Evolutionary conservation across 2,797 vertebrate species (phyloP), one percentile per base, ranked within the genome.

Genomic region (Podarcis lilfordi): DNA sequence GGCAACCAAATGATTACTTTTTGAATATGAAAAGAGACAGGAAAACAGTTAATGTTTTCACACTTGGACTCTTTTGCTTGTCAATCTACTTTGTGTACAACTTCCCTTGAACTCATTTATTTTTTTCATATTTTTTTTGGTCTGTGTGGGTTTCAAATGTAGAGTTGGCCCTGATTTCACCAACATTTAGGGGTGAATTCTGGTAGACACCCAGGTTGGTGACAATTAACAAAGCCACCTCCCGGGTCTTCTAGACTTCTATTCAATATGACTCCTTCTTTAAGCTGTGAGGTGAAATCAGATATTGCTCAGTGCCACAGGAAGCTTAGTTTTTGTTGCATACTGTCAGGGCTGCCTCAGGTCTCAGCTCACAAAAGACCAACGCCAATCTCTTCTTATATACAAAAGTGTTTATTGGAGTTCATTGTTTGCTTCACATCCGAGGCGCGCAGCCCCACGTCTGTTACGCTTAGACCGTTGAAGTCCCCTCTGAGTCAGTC

Each of bases 41-140:
- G 93, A 93, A 79, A 82, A 10, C 4, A n/a, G 23, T 85, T 85
- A 85, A 72, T 25, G n/a, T 71, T 86, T 89, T 64, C 2, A 15
- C 32, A 80, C 50, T 55, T 37, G 68, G 19, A 35, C 17, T 5
- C n/a, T 50, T 37, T 69, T 77, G n/a, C 32, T 76, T 64, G 71
- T 82, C 86, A 66, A 61, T 82, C 72, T 32, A 32, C 72, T 83
- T 86, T 69, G 43, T 55, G 27, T 86, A 79, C 43, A 69, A 37
- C 50, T 11, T 66, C 68, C 55, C 43, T 21, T 45, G 11, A 86
- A 71, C 32, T 68, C 45, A 3, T 72, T 10, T 40, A 13, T 71
- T 80, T 25, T 7, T 37, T 5, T n/a, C 43, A 43, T 43, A 43
- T 43, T 8, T 11, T 37, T 86, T 27, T 11, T 6, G 3, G 4